Conservation (phyloP, 2,797 vertebrate species). For the Clangula hyemalis region DNA sequence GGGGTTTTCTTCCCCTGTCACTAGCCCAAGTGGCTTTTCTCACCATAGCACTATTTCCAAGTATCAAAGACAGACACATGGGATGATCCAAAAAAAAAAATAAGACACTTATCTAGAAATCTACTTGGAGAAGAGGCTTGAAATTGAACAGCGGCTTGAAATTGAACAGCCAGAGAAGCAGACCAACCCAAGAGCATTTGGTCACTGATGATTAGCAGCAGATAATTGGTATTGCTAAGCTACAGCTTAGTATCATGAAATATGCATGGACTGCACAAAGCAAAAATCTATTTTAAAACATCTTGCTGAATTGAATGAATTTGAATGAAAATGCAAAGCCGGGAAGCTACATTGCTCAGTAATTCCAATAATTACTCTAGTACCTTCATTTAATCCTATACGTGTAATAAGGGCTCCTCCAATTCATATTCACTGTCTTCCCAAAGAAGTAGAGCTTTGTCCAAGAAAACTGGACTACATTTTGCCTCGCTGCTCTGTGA, state of each 20-base stretch:
- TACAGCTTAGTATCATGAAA: background rate
- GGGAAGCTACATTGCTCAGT: background rate
- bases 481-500: background rate
- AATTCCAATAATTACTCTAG: background rate
- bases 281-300: background rate
- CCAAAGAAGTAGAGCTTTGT: background rate
- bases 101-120: background rate
- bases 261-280: background rate
- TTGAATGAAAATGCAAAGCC: background rate
- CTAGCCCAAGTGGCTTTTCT: background rate
- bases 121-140: background rate
- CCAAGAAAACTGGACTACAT: background rate
- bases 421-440: background rate
- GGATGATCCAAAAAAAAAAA: background rate
- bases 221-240: background rate
- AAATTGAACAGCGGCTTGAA: background rate
- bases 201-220: background rate
- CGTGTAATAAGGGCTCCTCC: background rate
- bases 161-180: background rate
- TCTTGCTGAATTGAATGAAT: background rate
- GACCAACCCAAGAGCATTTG: background rate
- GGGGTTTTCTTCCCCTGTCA: background rate
- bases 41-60: background rate
- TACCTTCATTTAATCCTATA: background rate
- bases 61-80: background rate